phyloP scores from a whole-genome alignment of 1,140 invertebrate species.

The Tetraneura akinire region DNA sequence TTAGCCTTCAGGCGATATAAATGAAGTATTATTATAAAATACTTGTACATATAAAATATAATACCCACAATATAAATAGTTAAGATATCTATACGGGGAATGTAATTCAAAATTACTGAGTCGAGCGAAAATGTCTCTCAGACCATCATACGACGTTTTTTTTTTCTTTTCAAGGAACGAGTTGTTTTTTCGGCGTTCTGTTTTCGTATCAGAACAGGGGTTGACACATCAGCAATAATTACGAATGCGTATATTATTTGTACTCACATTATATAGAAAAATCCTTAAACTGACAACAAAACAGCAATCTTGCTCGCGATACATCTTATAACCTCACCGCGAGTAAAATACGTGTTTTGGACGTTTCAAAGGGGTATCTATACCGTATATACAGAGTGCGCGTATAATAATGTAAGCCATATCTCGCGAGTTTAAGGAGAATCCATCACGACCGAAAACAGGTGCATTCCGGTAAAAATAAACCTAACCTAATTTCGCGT shows the following conservation, averaged over 20 bases:
- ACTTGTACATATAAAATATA: too few relatives aligned
- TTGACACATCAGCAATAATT: constrained; percentile 31
- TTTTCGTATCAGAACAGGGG: background rate
- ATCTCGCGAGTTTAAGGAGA: background rate
- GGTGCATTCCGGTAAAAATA: constrained; percentile 40
- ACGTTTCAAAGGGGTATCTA: constrained; percentile 29
- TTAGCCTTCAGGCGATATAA: too few relatives aligned
- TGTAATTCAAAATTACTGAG: background rate
- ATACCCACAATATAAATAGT: too few relatives aligned
- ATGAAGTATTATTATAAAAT: too few relatives aligned
- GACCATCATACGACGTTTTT: background rate
- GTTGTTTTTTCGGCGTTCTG: background rate
- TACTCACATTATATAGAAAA: background rate
- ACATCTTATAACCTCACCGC: background rate
- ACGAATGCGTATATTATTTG: too few relatives aligned
- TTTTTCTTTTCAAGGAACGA: background rate
- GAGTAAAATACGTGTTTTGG: background rate
- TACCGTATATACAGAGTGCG: too few relatives aligned
- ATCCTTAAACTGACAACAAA: too few relatives aligned
- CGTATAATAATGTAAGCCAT: background rate
- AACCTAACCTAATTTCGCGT: constrained; percentile 47
- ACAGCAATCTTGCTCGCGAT: background rate
- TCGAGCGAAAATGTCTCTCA: background rate
- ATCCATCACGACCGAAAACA: constrained; percentile 23
- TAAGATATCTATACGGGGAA: too few relatives aligned